phyloP scores from a whole-genome alignment of 2,888 invertebrate genomes.

The Philonicus albiceps region DNA sequence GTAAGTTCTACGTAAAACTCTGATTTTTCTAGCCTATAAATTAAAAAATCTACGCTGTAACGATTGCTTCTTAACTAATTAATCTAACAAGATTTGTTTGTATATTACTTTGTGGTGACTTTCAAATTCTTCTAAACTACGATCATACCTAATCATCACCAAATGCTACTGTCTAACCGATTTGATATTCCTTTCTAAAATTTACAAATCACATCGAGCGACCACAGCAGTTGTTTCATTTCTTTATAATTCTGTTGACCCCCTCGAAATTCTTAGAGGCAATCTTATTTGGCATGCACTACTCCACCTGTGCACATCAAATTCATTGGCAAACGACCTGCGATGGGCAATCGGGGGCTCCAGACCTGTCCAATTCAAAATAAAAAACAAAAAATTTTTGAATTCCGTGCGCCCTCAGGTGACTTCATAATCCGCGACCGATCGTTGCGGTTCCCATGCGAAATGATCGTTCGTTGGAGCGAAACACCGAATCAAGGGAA shows the following conservation, averaged over 20 bases:
- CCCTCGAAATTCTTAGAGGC: background rate
- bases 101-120: background rate
- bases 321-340: constrained; percentile 8
- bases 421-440: background rate
- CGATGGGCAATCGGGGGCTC: background rate
- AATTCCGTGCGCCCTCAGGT: background rate
- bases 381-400: no score
- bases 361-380: background rate
- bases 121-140: background rate
- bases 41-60: no score
- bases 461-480: background rate
- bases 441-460: background rate
- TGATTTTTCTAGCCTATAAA: no score
- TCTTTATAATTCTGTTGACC: background rate
- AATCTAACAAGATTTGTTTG: background rate
- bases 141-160: background rate
- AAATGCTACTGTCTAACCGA: background rate
- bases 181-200: background rate
- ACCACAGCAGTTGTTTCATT: background rate
- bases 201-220: background rate
- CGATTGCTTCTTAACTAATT: no score
- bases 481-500: constrained; percentile 13
- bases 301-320: background rate
- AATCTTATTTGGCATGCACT: background rate
- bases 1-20: no score